Evolutionary conservation across 2,797 vertebrate species (phyloP), one percentile per base, ranked within the genome.

Genomic region (Pangasius sanitwongsei): DNA sequence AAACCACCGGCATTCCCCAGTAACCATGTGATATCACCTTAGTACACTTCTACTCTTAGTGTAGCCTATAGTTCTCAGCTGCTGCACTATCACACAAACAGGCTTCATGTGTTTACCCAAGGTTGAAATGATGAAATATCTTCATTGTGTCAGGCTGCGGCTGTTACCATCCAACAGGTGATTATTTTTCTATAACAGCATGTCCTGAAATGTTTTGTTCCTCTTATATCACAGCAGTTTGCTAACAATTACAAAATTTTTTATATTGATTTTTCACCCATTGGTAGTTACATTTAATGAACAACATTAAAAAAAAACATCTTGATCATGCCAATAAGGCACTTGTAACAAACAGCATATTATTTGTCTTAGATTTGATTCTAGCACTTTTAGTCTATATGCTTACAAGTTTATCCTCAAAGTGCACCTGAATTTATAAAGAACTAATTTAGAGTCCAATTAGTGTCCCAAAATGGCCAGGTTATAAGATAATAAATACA

Each of bases 391-490:
- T 34, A 34, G 34, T 31, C 15, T 12, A 69, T 69, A 69, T 28
- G 74, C 41, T 77, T 28, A 13, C 5, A 44, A 25, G 37, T 34
- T 81, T 57, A 25, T 8, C 80, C 31, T 82, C 9, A 48, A 44
- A 63, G 59, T 48, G 34, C 57, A 61, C 23, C 37, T 61, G 81
- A 83, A 83, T 65, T 65, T 44, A 83, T 63, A 83, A 28, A 25
- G 3, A n/a, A 67, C 61, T 69, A 31, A 50, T 67, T 31, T 67
- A 31, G 9, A 31, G 44, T 67, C 41, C 44, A 67, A 12, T 84
- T 20, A 84, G 16, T 1, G 6, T 50, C 16, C 13, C 67, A 20
- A 18, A 48, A 65, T 83, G 37, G 61, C 59, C 41, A 69, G 83
- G 28, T n/a, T 48, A n/a, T 65, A 48, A 48, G 15, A 83, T 20